phyloP scores from a whole-genome alignment of 2,888 invertebrate genomes.

The Diloba caeruleocephala region DNA sequence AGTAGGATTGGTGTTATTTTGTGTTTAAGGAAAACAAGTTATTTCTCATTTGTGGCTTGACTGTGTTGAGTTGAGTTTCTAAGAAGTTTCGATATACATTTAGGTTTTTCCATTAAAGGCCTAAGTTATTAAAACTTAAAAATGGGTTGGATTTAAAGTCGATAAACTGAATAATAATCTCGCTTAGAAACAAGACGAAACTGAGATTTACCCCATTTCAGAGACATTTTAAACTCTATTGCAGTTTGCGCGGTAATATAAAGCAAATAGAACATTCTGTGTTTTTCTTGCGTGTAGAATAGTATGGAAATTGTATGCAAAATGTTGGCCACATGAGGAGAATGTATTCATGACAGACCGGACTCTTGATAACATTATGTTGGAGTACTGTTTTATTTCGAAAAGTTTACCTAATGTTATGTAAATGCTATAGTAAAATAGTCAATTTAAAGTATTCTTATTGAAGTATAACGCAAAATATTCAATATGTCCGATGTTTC shows the following conservation, averaged over 20 bases:
- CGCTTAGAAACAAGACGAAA: background rate
- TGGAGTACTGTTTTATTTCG: constrained; percentile 12
- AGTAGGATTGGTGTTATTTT: constrained; percentile 3
- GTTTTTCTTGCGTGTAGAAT: constrained; percentile 26
- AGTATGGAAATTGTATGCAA: constrained; percentile 22
- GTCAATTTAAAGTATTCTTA: too few relatives aligned
- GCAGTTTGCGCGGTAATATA: background rate
- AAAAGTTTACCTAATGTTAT: constrained; percentile 4
- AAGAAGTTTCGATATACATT: too few relatives aligned
- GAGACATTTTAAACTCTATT: constrained; percentile 6
- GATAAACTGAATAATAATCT: too few relatives aligned
- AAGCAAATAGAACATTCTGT: constrained; percentile 5
- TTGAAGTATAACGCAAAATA: too few relatives aligned
- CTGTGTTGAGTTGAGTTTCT: too few relatives aligned
- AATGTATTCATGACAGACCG: constrained; percentile 27
- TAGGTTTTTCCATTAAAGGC: too few relatives aligned
- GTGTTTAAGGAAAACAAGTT: background rate
- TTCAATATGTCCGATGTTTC: too few relatives aligned
- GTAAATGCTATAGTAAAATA: too few relatives aligned
- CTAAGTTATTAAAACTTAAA: too few relatives aligned
- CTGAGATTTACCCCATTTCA: background rate
- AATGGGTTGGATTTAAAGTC: too few relatives aligned
- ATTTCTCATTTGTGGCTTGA: too few relatives aligned
- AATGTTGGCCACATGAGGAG: constrained; percentile 10
- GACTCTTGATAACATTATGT: constrained; percentile 3